Evolutionary conservation across 2,888 invertebrate genomes (phyloP).

Genomic region (Dolichopus griseipennis): DNA sequence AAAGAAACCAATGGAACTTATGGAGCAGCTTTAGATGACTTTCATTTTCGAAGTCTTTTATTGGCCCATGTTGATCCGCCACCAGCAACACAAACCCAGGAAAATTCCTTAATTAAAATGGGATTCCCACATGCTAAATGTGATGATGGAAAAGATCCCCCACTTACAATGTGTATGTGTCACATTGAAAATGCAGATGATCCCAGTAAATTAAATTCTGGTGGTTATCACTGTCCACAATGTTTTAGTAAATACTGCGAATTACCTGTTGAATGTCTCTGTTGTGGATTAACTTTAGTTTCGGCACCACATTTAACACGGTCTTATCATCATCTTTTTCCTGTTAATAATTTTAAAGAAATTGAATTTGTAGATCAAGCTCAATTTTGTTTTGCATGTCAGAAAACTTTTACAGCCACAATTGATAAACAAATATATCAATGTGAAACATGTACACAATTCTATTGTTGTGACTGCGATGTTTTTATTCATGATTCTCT

Average conservation of each 20-base stretch:
- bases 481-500: conserved; percentile 85
- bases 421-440: conserved; percentile 72
- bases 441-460: conserved; percentile 68
- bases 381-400: conserved; percentile 64
- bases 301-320: conserved; percentile 97
- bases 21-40: conserved; percentile 75
- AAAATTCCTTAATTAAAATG: conserved; percentile 86
- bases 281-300: conserved; percentile 90
- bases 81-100: conserved; percentile 60
- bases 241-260: conserved; percentile 97
- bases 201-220: conserved; percentile 58
- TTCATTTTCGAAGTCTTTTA: conserved; percentile 60
- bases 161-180: conserved; percentile 87
- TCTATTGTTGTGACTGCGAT: conserved; percentile 93
- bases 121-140: conserved; percentile 80
- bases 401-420: conserved; percentile 52
- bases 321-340: conserved; percentile 95
- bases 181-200: conserved; percentile 71
- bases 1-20: conserved; percentile 81
- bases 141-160: conserved; percentile 54
- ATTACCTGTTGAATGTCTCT: conserved; percentile 91
- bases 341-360: conserved; percentile 78
- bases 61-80: conserved; percentile 60
- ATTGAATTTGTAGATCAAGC: conserved; percentile 51
- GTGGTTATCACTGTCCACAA: conserved; percentile 86